phyloP scores from a whole-genome alignment of 2,113 vertebrate species.

The Micronisus gabar region DNA sequence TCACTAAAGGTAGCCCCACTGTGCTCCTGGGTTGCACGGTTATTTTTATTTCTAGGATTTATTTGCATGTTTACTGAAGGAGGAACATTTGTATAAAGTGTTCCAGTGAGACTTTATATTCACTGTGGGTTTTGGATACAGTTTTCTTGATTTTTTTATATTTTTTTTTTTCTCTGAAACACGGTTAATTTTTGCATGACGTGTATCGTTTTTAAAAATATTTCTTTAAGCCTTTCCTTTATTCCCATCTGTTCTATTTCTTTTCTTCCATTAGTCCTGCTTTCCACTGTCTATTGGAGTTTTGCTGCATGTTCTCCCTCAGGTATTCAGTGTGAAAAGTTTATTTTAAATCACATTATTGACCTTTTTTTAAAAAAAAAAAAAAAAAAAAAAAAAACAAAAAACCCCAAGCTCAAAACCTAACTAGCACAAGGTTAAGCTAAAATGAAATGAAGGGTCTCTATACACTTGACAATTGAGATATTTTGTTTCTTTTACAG shows the following conservation, averaged over 20 bases:
- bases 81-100: neutral
- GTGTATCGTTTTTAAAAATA: neutral
- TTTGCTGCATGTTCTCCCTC: constrained; percentile 75
- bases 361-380: constrained; percentile 32
- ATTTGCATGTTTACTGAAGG: constrained; percentile 63
- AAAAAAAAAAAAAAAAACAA: neutral
- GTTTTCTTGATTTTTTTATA: neutral
- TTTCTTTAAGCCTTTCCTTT: constrained; percentile 8
- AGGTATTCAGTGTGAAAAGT: constrained; percentile 62
- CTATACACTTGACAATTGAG: neutral
- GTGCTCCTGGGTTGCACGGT: constrained; percentile 36
- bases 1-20: constrained; percentile 72
- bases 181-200: neutral
- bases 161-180: neutral
- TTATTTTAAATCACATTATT: constrained; percentile 60
- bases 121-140: neutral
- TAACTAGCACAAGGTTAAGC: neutral
- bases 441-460: neutral
- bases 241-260: constrained; percentile 12
- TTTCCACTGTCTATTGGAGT: constrained; percentile 62
- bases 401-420: neutral
- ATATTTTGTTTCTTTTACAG: neutral
- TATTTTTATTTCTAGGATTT: constrained; percentile 17
- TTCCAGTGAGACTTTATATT: neutral
- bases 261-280: constrained; percentile 60